Evolutionary conservation across 2,113 vertebrate species (phyloP).

Genomic region (Orycteropus afer): DNA sequence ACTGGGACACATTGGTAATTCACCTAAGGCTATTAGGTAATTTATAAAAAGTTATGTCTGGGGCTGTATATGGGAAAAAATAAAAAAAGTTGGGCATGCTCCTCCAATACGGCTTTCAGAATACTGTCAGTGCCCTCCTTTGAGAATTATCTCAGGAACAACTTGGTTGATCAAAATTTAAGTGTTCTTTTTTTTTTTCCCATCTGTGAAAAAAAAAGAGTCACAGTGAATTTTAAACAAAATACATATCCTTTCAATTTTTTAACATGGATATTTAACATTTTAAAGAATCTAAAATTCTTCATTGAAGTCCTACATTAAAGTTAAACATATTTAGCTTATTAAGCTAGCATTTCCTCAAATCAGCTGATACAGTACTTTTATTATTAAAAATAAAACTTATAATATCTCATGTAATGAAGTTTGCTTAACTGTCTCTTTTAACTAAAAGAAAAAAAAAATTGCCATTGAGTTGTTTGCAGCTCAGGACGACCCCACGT

Average conservation of each 20-base stretch:
- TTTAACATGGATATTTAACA: background rate
- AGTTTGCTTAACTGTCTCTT: background rate
- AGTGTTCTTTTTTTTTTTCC: background rate
- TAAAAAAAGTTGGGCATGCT: rapidly evolving
- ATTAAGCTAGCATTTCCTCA: slow-evolving; percentile 4
- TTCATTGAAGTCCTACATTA: background rate
- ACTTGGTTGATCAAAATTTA: background rate
- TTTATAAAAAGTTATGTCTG: background rate
- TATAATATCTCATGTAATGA: background rate
- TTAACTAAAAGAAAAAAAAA: too few species aligned
- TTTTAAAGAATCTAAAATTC: background rate
- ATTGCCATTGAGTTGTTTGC: background rate
- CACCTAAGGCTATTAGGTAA: background rate
- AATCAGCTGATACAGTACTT: background rate
- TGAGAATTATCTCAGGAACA: background rate
- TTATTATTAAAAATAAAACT: background rate
- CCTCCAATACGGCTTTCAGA: background rate
- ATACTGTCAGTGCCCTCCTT: background rate
- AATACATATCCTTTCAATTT: background rate
- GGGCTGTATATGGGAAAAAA: background rate
- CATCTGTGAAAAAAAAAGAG: background rate
- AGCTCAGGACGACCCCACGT: background rate
- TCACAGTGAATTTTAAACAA: background rate
- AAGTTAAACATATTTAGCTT: background rate
- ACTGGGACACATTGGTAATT: background rate